Percentiles rank a stretch among this genome's conserved stretches.
Evolutionary conservation across 2,888 invertebrate genomes (phyloP).

Genomic region (Rhagonycha lutea): DNA sequence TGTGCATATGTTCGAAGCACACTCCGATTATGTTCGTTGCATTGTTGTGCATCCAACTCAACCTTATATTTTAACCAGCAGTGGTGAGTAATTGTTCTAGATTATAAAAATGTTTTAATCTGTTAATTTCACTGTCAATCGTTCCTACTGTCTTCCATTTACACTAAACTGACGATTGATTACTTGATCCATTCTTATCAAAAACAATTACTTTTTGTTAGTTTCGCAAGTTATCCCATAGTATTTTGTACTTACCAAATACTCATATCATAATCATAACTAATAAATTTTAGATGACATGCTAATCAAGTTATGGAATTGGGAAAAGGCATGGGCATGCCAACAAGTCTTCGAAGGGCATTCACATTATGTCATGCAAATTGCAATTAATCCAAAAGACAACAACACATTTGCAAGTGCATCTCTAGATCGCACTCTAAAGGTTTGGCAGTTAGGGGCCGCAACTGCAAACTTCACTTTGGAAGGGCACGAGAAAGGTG

Average conservation of each 20-base stretch:
- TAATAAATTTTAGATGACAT: constrained; percentile 82
- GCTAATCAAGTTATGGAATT: constrained; percentile 98
- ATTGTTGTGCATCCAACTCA: constrained; percentile 98
- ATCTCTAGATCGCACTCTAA: constrained; percentile 96
- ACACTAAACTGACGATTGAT: too few relatives aligned
- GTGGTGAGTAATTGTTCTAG: constrained; percentile 69
- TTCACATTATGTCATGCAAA: constrained; percentile 99
- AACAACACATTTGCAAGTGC: constrained; percentile 99
- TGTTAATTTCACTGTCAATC: background rate
- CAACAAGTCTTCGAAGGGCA: constrained; percentile 99
- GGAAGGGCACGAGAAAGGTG: constrained; percentile 98
- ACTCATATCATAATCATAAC: background rate
- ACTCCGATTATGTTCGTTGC: constrained; percentile 96
- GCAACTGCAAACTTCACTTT: constrained; percentile 97
- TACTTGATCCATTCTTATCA: too few relatives aligned
- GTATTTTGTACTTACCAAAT: background rate
- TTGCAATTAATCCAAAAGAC: constrained; percentile 98
- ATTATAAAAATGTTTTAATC: background rate
- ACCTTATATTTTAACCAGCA: constrained; percentile 93
- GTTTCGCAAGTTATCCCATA: too few relatives aligned
- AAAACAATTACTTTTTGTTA: too few relatives aligned
- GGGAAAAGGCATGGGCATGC: constrained; percentile 98
- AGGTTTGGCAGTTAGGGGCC: constrained; percentile 98
- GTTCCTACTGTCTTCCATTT: too few relatives aligned
- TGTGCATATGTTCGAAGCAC: constrained; percentile 95